phyloP scores from a whole-genome alignment of 1,140 invertebrate genomes.

The Sesamia nonagrioides region DNA sequence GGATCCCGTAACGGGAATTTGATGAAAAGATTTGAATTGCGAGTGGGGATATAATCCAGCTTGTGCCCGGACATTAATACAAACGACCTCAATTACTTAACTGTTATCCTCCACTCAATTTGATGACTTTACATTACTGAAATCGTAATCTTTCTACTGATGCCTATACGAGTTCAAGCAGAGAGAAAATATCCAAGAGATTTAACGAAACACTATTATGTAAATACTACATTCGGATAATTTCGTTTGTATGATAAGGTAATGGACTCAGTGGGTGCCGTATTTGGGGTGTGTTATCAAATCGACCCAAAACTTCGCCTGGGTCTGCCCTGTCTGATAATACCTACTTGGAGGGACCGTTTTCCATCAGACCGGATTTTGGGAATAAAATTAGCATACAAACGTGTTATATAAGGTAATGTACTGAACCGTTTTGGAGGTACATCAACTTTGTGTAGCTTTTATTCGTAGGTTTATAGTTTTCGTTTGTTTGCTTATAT shows the following conservation, averaged over 20 bases:
- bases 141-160: constrained; percentile 25
- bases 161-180: background rate
- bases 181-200: background rate
- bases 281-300: constrained; percentile 72
- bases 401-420: constrained; percentile 74
- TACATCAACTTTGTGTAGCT: constrained; percentile 51
- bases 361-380: constrained; percentile 79
- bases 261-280: constrained; percentile 58
- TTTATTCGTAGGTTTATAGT: constrained; percentile 22
- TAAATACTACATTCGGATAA: constrained; percentile 65
- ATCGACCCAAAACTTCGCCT: constrained; percentile 77
- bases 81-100: constrained; percentile 57
- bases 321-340: constrained; percentile 66
- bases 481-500: constrained; percentile 10
- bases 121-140: constrained; percentile 63
- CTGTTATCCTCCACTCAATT: constrained; percentile 69
- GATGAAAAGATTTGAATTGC: constrained; percentile 29
- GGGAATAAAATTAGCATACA: constrained; percentile 82
- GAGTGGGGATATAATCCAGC: constrained; percentile 11
- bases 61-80: constrained; percentile 57
- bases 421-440: constrained; percentile 60
- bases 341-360: constrained; percentile 69
- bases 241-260: constrained; percentile 63
- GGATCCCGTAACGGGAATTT: constrained; percentile 13
- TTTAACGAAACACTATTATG: constrained; percentile 51